A percentile compares a stretch with the other conserved stretches of the same genome.
Conservation (phyloP, 1,140 invertebrate genomes). For the Drosophila murphyi region DNA sequence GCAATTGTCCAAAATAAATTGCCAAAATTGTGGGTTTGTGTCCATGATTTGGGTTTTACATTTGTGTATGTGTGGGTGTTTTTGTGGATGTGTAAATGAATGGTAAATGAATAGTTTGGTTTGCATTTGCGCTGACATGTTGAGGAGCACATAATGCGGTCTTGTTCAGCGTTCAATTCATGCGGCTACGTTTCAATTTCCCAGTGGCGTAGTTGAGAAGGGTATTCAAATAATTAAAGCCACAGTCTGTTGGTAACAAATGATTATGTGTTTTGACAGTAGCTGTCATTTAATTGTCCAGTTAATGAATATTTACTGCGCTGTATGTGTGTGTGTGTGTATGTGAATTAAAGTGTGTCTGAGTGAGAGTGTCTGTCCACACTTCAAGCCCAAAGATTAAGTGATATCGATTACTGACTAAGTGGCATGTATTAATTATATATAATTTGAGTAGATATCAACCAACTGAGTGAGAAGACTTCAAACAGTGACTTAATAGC, state of each 20-base stretch:
- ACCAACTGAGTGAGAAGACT: neutral
- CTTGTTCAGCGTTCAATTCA: neutral
- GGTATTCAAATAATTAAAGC: constrained; percentile 13
- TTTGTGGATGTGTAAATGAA: neutral
- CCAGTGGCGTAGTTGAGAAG: neutral
- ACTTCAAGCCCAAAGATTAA: neutral
- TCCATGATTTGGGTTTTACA: neutral
- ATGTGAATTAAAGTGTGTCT: constrained; percentile 1
- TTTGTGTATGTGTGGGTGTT: constrained; percentile 3
- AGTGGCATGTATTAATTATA: neutral
- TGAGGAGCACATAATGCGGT: constrained; percentile 16
- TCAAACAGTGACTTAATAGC: neutral
- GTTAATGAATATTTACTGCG: constrained; percentile 56
- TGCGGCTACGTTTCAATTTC: neutral
- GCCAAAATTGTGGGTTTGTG: constrained; percentile 20
- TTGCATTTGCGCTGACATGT: constrained; percentile 42
- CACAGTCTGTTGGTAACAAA: constrained; percentile 32
- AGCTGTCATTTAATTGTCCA: constrained; percentile 40
- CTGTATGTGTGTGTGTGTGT: neutral
- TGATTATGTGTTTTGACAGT: constrained; percentile 27
- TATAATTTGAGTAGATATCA: neutral
- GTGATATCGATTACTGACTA: neutral
- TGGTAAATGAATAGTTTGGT: neutral
- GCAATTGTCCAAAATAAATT: constrained; percentile 31
- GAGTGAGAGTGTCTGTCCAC: neutral